phyloP scores from a whole-genome alignment of 2,797 vertebrate species.

The Megaceryle alcyon region DNA sequence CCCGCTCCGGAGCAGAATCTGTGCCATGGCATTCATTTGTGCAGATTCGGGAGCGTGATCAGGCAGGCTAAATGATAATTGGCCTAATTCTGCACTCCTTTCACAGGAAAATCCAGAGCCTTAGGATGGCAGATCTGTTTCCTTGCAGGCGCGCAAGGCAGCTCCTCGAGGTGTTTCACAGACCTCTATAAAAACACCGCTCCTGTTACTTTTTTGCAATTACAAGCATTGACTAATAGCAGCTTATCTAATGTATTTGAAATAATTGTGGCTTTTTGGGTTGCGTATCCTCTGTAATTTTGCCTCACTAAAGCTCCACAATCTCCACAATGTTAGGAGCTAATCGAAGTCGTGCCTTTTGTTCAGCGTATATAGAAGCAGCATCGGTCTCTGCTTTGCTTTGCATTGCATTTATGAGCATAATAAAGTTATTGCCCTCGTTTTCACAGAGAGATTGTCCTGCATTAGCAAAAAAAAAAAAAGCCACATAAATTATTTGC shows the following conservation, averaged over 20 bases:
- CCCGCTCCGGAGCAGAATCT: neutral
- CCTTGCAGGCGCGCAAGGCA: neutral
- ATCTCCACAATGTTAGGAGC: neutral
- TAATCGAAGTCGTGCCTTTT: constrained; percentile 47
- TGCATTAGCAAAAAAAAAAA: constrained; percentile 55
- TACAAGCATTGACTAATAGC: neutral
- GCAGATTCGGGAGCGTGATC: neutral
- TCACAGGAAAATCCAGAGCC: neutral
- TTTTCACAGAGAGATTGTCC: constrained; percentile 76
- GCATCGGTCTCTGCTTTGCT: constrained; percentile 60
- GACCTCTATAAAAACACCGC: rapidly evolving
- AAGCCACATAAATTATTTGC: constrained; percentile 72
- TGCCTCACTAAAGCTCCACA: neutral
- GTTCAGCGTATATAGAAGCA: neutral
- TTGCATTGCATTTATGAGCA: constrained; percentile 69
- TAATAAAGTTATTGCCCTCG: constrained; percentile 75
- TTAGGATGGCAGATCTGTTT: neutral
- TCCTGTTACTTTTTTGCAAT: neutral
- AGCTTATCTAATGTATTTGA: neutral
- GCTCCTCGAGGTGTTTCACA: neutral
- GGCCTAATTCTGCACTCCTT: neutral
- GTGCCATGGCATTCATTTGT: neutral
- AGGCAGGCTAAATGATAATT: neutral
- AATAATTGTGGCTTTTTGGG: neutral
- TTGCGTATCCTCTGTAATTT: neutral